phyloP scores from a whole-genome alignment of 2,888 invertebrate species.

The Trypoxylon attenuatum region DNA sequence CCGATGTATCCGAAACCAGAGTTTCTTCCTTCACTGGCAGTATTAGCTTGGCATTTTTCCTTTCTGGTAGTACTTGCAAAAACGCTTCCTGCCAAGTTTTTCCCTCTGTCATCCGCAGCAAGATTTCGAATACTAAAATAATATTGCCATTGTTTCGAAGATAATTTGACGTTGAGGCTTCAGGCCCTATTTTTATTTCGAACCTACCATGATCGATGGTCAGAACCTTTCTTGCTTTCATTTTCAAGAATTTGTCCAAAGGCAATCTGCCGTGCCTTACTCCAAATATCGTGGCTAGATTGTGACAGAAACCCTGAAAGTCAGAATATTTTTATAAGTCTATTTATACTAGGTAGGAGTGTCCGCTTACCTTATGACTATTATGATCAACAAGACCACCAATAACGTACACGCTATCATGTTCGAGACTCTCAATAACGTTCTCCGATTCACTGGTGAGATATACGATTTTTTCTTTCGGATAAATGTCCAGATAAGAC shows the following conservation, averaged over 20 bases:
- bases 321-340: conserved; percentile 21
- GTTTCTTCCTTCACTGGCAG: conserved; percentile 23
- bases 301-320: conserved; percentile 87
- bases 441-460: conserved; percentile 96
- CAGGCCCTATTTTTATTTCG: background rate
- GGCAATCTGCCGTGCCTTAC: conserved; percentile 91
- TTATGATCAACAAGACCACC: conserved; percentile 99
- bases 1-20: background rate
- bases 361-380: conserved; percentile 84
- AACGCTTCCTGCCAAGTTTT: conserved; percentile 87
- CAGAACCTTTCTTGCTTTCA: conserved; percentile 94
- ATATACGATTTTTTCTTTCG: conserved; percentile 88
- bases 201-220: conserved; percentile 94
- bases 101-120: conserved; percentile 85
- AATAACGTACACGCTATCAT: conserved; percentile 91
- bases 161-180: conserved; percentile 12
- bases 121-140: conserved; percentile 87
- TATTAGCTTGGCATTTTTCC: conserved; percentile 82
- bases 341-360: background rate
- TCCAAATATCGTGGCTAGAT: conserved; percentile 86
- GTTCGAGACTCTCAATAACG: conserved; percentile 84
- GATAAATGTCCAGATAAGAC: conserved; percentile 83
- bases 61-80: conserved; percentile 84
- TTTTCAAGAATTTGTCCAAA: conserved; percentile 89
- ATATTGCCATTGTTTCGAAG: background rate